Evolutionary conservation across 2,888 invertebrate genomes (phyloP), one percentile per base, ranked within the genome.

Genomic region (Nomada ruficornis): DNA sequence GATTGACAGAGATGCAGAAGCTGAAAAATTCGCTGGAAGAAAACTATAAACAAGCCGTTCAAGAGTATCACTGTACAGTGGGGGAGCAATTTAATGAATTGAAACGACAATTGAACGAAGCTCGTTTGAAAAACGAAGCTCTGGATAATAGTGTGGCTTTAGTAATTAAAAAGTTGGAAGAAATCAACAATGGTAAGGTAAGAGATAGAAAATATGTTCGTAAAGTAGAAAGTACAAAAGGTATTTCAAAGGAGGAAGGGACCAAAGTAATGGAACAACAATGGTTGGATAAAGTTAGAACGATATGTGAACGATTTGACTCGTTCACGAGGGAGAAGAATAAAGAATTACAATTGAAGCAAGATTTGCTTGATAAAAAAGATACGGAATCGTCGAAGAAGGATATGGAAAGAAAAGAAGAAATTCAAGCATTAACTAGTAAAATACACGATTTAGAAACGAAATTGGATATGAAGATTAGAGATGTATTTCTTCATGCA

Each of bases 391-490:
- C 90, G 0, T 77, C 20, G 1, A 57, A 85, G 13, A 89, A 86
- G 44, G 83, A 89, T 13, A 55, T 44, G 13, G 73, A 44, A 50
- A 80, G 75, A 26, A 79, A 78, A 23, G 81, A 86, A 29, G 90
- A 91, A 79, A 87, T 91, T 20, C 82, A 81, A 60, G 63, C 64
- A 1, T 70, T 93, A n/a, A 85, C 74, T n/a, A 81, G 85, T 47
- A 88, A 86, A 71, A 87, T 92, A 69, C 80, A 80, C 13, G 88
- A 90, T 4, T 68, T 93, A 63, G 89, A 93, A 77, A 79, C 84
- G n/a, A 90, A 89, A 47, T 77, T 92, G 1, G 88, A 90, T 59
- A 77, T 75, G 2, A 92, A 92, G 77, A 85, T 84, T 20, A 86
- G 88, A 82, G 91, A 93, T 79, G 93, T 93, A 85, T 54, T 73